These are phyloP conservation scores for Pangasius sanitwongsei DNA, from an alignment of 2,797 vertebrate genomes.

Conservation along the genomic window DNA sequence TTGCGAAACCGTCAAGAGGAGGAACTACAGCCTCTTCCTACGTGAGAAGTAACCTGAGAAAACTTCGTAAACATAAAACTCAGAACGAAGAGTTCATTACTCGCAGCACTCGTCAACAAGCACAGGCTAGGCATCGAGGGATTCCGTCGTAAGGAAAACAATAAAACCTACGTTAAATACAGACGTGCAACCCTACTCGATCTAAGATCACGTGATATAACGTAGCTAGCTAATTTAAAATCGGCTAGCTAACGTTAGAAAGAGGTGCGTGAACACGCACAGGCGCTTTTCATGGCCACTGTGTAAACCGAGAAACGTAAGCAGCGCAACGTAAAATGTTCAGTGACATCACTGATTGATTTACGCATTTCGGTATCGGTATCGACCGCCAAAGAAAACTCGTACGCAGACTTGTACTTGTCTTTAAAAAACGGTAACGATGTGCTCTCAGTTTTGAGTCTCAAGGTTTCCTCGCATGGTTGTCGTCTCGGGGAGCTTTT, in stretches of 20 bases:
- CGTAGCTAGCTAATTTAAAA: not conserved
- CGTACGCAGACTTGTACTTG: not conserved
- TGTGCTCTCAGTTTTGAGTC: not conserved
- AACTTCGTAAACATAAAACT: not conserved
- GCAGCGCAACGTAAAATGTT: not conserved
- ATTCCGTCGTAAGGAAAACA: not conserved
- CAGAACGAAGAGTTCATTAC: not conserved
- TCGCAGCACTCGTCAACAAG: too few relatives aligned
- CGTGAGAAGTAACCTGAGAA: not conserved
- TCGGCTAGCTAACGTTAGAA: not conserved
- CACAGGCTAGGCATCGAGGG: not conserved
- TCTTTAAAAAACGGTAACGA: not conserved
- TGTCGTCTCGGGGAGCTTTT: constrained; percentile 1
- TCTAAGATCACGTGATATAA: not conserved
- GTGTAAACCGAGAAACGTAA: not conserved
- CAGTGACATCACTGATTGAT: not conserved
- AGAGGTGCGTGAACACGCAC: not conserved
- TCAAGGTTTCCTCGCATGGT: not conserved
- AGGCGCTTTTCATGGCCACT: not conserved
- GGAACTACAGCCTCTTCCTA: not conserved
- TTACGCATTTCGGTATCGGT: not conserved
- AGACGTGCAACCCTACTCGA: too few relatives aligned
- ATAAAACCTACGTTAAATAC: not conserved
- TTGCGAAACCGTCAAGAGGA: not conserved
- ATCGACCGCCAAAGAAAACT: not conserved